These are phyloP conservation scores for Cryptocephalus moraei DNA, from an alignment of 2,888 invertebrate species.

Conservation along the genomic window DNA sequence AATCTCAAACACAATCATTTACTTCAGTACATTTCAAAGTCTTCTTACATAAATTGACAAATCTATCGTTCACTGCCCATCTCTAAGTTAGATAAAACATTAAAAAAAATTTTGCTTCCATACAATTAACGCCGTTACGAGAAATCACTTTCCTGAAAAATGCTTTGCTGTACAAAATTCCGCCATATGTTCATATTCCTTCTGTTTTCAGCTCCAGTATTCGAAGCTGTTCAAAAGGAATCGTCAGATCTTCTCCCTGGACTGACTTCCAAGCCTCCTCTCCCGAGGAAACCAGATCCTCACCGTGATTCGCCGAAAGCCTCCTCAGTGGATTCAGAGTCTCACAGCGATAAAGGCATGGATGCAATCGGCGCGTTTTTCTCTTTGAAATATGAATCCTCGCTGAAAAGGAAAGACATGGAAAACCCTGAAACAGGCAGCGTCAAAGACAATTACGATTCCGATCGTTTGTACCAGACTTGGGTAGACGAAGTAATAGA, in stretches of 20 bases:
- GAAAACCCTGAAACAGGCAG: not conserved
- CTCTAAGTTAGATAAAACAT: not conserved
- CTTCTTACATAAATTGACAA: too few relatives aligned
- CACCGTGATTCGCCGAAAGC: not conserved
- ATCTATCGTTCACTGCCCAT: not conserved
- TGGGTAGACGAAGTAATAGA: conserved; percentile 11
- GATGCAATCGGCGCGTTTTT: conserved; percentile 25
- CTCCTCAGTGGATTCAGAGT: too few relatives aligned
- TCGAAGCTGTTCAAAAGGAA: conserved; percentile 1
- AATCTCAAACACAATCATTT: too few relatives aligned
- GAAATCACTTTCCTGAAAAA: not conserved
- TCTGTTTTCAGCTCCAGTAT: not conserved
- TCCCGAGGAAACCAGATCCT: conserved; percentile 26
- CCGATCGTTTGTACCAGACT: conserved; percentile 5
- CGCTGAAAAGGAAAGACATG: not conserved
- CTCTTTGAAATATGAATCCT: conserved; percentile 17
- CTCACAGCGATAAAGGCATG: conserved; percentile 3
- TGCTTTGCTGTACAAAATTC: not conserved
- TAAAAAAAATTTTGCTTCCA: not conserved
- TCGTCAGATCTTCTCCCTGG: conserved; percentile 25
- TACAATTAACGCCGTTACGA: not conserved
- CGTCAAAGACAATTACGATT: conserved; percentile 1
- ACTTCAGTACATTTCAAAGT: too few relatives aligned
- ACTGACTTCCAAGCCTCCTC: conserved; percentile 32
- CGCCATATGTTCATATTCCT: not conserved